Evolutionary conservation across 2,888 invertebrate genomes (phyloP), one percentile per base, ranked within the genome.

Genomic region (Cylloceria caligata): DNA sequence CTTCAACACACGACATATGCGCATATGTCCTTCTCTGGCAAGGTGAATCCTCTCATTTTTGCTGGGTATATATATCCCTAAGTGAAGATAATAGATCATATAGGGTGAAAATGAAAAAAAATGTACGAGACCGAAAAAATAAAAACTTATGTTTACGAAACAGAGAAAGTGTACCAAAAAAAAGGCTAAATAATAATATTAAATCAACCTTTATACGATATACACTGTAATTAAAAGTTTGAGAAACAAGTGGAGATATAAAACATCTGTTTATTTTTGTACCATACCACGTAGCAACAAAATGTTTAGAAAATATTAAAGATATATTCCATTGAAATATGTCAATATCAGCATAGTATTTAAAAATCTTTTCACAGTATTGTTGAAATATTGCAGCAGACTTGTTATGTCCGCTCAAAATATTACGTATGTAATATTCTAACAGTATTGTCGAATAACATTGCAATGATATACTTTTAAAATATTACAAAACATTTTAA

Each of bases 31-130:
- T n/a, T 42, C 68, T 45, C 65, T 9, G 27, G 62, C 36, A 19
- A 72, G 67, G 67, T 62, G 77, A 72, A 81, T 62, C 76, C 72
- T 77, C 72, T 67, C 24, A 45, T 60, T 71, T 55, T 34, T 9
- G 21, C 34, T 30, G 45, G 47, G 57, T 45, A 55, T 45, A 47
- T 55, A 71, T 52, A 52, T 34, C 71, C 57, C 21, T 34, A 13
- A 75, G 75, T 36, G 19, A 65, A 71, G 69, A 80, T 72, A 80
- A 75, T 76, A 68, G 65, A 71, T 71, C 47, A 34, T 73, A 68
- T 52, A 68, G 30, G 77, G 30, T 60, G 68, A 84, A 34, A 73
- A 42, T 52, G 24, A 49, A 68, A 60, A 71, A 81, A 72, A 78
- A 81, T 72, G 72, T n/a, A n/a, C n/a, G n/a, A n/a, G 67, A 78